Base-by-base conservation (phyloP, 2,797 vertebrate species). In the Chromobotia macracanthus region DNA sequence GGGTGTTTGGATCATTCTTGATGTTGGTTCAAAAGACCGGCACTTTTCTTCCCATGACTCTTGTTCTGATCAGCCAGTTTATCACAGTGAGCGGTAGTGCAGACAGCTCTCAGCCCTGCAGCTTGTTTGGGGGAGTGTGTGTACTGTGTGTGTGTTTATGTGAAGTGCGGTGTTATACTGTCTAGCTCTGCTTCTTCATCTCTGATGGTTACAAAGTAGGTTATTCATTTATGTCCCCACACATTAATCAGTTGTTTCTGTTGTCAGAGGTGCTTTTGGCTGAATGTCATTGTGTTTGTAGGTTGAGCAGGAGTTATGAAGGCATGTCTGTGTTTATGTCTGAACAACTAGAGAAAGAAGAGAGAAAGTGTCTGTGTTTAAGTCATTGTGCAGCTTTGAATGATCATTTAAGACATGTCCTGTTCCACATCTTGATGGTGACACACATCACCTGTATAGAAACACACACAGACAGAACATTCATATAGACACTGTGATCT, bases 21-120 rank as follows among this genome's bases (percentile, higher is more conserved):
- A n/a, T 25, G 19, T 18, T 21, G 23, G 18, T 55, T 25, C 12
- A 35, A 10, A 64, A 15, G 48, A 67, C 35, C 65, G 51, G 41
- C 31, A 72, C 70, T 67, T 58, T 83, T 3, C 38, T 38, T 63
- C 16, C 48, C 11, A 19, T 48, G 56, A 41, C 50, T 46, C 53
- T 65, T 61, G 23, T 56, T 66, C 74, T 63, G 81, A 83, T 77
- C 51, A 82, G 87, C 90, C 87, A 81, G 90, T 92, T 92, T 92
- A 91, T 91, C 91, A 87, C 89, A 91, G 88, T 89, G 80, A 83
- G 83, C 56, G 75, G 82, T 85, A 5, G 63, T 69, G 65, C 5
- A 41, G 78, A 76, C 84, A 80, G 86, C 87, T 87, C 86, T 87
- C 86, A 88, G 88, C 87, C 86, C 85, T 83, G 77, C 68, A 50